Evolutionary conservation across 2,113 vertebrate species (phyloP).

Genomic region (Oncorhynchus kisutch): DNA sequence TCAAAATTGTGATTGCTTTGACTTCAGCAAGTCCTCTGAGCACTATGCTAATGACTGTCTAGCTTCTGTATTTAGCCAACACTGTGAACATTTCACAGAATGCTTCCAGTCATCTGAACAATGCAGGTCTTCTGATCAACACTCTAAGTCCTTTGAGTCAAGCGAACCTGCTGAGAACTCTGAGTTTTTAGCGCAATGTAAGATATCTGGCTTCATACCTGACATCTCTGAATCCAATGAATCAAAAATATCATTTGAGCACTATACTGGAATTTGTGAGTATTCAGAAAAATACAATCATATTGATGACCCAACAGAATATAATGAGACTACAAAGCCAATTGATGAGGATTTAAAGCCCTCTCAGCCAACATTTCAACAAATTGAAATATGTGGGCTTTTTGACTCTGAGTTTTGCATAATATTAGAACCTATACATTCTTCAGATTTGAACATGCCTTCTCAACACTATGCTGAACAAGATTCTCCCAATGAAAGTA

Average conservation of each 20-base stretch:
- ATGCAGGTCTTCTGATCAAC: conserved; percentile 48
- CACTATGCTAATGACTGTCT: conserved; percentile 56
- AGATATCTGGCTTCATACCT: conserved; percentile 3
- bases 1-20: conserved; percentile 66
- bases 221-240: conserved; percentile 18
- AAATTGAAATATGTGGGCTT: conserved; percentile 16
- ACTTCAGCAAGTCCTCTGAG: conserved; percentile 51
- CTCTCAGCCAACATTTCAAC: conserved; percentile 13
- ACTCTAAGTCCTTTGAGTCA: conserved; percentile 36
- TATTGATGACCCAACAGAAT: conserved; percentile 15
- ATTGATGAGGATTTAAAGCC: not conserved
- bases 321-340: conserved; percentile 15
- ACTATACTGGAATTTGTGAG: conserved; percentile 29
- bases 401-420: not conserved
- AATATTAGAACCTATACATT: conserved; percentile 13
- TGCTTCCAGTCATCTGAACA: conserved; percentile 50
- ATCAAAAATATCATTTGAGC: conserved; percentile 31
- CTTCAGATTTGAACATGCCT: not conserved
- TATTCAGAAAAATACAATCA: conserved; percentile 9
- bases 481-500: conserved; percentile 25
- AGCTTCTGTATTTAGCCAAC: conserved; percentile 42
- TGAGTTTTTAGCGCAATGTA: conserved; percentile 31
- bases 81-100: conserved; percentile 55
- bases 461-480: not conserved
- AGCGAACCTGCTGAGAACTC: conserved; percentile 5